Evolutionary conservation across 2,888 invertebrate genomes (phyloP).

Genomic region (Rhagium mordax): DNA sequence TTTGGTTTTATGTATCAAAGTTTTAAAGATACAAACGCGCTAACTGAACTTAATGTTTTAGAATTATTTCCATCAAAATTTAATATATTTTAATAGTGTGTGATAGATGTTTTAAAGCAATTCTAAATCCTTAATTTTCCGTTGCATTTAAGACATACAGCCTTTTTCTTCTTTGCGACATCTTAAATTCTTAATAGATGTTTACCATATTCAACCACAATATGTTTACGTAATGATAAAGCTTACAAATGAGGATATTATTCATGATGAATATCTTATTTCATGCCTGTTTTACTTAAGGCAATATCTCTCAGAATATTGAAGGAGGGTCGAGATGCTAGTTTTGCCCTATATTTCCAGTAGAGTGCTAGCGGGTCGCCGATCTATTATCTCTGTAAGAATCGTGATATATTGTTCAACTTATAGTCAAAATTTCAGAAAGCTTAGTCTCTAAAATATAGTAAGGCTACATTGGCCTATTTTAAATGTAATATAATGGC

Average conservation of each 20-base stretch:
- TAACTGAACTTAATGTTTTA: too few species aligned
- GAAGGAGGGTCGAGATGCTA: slow-evolving; percentile 4
- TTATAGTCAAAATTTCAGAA: slow-evolving; percentile 27
- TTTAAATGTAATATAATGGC: slow-evolving; percentile 18
- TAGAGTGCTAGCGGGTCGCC: slow-evolving; percentile 11
- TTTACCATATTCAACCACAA: slow-evolving; percentile 10
- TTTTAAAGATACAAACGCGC: too few species aligned
- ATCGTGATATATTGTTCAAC: slow-evolving; percentile 29
- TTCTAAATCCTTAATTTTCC: neutral
- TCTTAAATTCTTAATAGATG: neutral
- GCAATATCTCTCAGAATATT: slow-evolving; percentile 28
- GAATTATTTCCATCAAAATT: too few species aligned
- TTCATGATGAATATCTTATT: slow-evolving; percentile 33
- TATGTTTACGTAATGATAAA: slow-evolving; percentile 20
- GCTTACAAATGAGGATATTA: slow-evolving; percentile 28
- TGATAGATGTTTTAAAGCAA: neutral
- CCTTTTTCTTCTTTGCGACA: neutral
- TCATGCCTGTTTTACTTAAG: slow-evolving; percentile 30
- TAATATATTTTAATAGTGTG: too few species aligned
- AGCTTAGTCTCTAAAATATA: slow-evolving; percentile 13
- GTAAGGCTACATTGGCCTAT: neutral
- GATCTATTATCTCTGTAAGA: slow-evolving; percentile 16
- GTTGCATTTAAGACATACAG: neutral
- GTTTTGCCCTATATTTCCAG: slow-evolving; percentile 18
- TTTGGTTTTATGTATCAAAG: too few species aligned